A percentile compares a stretch with the other conserved stretches of the same genome.
These are phyloP conservation scores for Batillaria attramentaria DNA, from an alignment of 1,140 invertebrate species.

Conservation along the genomic window DNA sequence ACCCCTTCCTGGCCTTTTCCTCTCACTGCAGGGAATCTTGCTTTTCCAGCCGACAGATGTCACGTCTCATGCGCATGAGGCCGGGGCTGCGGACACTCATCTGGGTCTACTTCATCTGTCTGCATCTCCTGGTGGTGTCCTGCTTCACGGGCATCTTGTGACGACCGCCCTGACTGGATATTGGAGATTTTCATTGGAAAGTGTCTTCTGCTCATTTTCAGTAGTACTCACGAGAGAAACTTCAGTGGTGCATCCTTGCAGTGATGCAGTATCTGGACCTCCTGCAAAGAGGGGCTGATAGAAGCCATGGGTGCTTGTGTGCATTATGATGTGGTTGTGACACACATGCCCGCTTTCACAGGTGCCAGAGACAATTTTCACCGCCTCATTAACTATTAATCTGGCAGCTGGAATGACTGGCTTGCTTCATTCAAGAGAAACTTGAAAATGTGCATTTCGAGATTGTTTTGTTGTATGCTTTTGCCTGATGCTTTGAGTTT, in stretches of 20 bases:
- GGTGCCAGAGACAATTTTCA: too few relatives aligned
- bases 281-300: neutral
- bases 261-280: neutral
- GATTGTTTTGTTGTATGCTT: too few relatives aligned
- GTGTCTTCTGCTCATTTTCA: neutral
- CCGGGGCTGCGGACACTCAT: slow-evolving; percentile 56
- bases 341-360: too few relatives aligned
- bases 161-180: slow-evolving; percentile 17
- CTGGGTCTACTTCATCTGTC: slow-evolving; percentile 57
- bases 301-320: neutral
- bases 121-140: slow-evolving; percentile 53
- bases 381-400: too few relatives aligned
- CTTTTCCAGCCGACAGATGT: slow-evolving; percentile 59
- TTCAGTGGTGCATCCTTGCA: neutral
- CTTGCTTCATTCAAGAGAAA: too few relatives aligned
- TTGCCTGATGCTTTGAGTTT: too few relatives aligned
- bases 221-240: neutral
- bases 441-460: too few relatives aligned
- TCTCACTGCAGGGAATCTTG: slow-evolving; percentile 59
- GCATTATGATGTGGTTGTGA: neutral
- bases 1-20: slow-evolving; percentile 4
- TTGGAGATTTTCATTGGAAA: neutral
- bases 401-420: too few relatives aligned
- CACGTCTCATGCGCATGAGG: slow-evolving; percentile 52
- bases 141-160: slow-evolving; percentile 58